Evolutionary conservation across 2,797 vertebrate genomes (phyloP).

Genomic region (Diceros bicornis): DNA sequence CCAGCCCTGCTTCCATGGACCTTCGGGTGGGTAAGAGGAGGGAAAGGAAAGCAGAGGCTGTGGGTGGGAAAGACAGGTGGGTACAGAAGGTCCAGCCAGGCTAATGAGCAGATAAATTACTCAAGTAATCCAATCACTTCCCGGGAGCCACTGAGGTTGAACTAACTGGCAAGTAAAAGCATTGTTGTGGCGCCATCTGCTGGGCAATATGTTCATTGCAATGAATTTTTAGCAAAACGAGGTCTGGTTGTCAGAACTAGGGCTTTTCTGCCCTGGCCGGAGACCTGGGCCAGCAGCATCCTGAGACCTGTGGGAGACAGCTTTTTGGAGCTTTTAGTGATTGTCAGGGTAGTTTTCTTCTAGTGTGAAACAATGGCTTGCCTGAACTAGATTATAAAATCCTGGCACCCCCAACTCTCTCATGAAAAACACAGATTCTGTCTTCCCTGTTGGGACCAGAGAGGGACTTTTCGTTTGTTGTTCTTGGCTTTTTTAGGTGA

Average conservation of each 20-base stretch:
- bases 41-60: not conserved
- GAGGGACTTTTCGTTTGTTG: not conserved
- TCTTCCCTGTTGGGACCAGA: not conserved
- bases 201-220: conserved; percentile 60
- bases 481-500: not conserved
- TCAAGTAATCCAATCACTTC: not conserved
- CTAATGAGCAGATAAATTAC: not conserved
- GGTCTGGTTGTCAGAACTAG: too few species aligned
- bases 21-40: not conserved
- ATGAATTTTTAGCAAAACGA: not conserved
- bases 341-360: too few species aligned
- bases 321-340: not conserved
- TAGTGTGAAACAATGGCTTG: not conserved
- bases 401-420: not conserved
- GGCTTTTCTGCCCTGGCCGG: not conserved
- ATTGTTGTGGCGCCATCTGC: conserved; percentile 84
- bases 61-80: not conserved
- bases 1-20: not conserved
- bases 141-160: rapidly evolving
- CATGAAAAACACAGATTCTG: not conserved
- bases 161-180: not conserved
- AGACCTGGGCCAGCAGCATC: not conserved
- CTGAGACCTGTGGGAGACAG: not conserved
- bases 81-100: not conserved
- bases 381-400: not conserved